Base-by-base conservation (phyloP, 2,113 vertebrate species). In the Pachypanchax playfairii region DNA sequence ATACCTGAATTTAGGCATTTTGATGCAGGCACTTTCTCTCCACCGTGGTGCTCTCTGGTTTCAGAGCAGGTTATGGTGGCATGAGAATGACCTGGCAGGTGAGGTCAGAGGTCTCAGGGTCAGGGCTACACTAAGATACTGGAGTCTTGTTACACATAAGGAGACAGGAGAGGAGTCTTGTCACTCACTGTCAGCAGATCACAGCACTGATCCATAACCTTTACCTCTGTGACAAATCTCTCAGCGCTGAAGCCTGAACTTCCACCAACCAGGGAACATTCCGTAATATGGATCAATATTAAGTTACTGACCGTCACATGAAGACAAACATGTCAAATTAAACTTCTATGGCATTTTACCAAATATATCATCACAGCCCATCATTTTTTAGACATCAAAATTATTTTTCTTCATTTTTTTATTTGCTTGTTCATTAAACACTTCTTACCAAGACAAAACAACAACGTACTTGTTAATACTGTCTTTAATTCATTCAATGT, bases 1-100 rank as follows among this genome's bases (percentile, higher is more conserved):
- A 52, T 49, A 61, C 57, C 41, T 70, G 15, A 4, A 38, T 64
- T 56, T 46, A 20, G 60, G 11, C 1, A 18, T 83, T n/a, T 84
- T 68, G 75, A 85, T 83, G 59, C 36, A 22, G 69, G 36, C 48
- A 41, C 82, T 73, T 82, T 77, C 64, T 73, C 62, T 78, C 62
- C 74, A 73, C 65, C 59, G 36, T 49, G 55, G 69, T 54, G 70
- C 79, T 91, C 90, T 93, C 88, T 70, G 79, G 84, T 92, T 92
- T 90, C 92, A 74, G 62, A 56, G 75, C 42, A 87, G 91, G 91
- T 94, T 91, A 93, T 88, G 92, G 91, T 86, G 89, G 80, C 50
- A 70, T 91, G 90, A 85, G 82, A 91, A 86, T 91, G 87, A 92
- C 91, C 83, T 85, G 90, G 91, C 88, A 89, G 91, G 91, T 88